These are phyloP conservation scores for Drosophila athabasca DNA, from an alignment of 1,140 invertebrate species.

Conservation along the genomic window DNA sequence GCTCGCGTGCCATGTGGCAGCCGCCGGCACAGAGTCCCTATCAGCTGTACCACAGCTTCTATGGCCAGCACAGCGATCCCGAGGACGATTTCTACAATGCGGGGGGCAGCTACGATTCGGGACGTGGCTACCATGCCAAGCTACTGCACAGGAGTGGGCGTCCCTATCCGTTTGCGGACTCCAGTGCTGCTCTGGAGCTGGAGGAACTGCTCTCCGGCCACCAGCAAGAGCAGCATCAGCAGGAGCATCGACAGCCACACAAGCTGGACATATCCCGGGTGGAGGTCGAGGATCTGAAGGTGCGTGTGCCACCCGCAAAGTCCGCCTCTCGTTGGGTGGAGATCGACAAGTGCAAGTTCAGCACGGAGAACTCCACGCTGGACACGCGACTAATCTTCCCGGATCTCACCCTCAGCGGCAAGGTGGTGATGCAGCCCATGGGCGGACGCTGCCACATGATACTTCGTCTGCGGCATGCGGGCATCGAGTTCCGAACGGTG, in stretches of 20 bases:
- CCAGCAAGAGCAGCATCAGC: constrained; percentile 43
- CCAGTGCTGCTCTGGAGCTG: constrained; percentile 51
- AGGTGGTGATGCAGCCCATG: constrained; percentile 86
- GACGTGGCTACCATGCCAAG: constrained; percentile 71
- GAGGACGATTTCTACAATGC: constrained; percentile 77
- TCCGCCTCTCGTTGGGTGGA: constrained; percentile 86
- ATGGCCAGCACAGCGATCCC: constrained; percentile 67
- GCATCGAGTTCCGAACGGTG: constrained; percentile 88
- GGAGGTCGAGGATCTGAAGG: constrained; percentile 85
- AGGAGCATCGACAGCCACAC: constrained; percentile 64
- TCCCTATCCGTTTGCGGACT: constrained; percentile 41
- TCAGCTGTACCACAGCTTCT: constrained; percentile 85
- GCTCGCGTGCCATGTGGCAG: constrained; percentile 68
- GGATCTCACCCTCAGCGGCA: constrained; percentile 90
- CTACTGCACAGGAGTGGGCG: constrained; percentile 54
- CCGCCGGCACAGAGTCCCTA: constrained; percentile 84
- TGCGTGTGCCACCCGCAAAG: constrained; percentile 85
- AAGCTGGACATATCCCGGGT: constrained; percentile 71
- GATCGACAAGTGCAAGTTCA: constrained; percentile 90
- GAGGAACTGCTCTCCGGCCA: constrained; percentile 61
- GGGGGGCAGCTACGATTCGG: constrained; percentile 31
- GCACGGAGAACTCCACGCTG: constrained; percentile 89
- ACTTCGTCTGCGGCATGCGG: constrained; percentile 89
- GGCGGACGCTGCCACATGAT: constrained; percentile 90
- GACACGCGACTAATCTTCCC: constrained; percentile 90